phyloP scores from a whole-genome alignment of 1,140 invertebrate genomes.

The Ceratosolen fusciceps region DNA sequence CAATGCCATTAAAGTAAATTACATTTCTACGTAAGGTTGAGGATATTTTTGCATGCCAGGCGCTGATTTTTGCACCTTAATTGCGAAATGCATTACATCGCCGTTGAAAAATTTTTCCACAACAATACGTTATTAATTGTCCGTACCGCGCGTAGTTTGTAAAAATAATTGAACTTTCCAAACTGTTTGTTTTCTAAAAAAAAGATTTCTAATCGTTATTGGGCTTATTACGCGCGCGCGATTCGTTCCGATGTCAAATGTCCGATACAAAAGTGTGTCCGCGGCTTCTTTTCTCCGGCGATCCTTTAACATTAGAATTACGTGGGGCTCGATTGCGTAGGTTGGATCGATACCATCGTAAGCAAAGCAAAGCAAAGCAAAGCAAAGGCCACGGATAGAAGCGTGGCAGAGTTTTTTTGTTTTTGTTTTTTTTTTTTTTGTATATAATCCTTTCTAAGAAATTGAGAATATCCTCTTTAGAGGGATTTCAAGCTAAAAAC shows the following conservation, averaged over 20 bases:
- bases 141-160: no score
- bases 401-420: no score
- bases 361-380: no score
- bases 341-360: no score
- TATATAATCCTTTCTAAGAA: background rate
- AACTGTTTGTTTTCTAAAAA: constrained; percentile 9
- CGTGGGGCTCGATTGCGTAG: no score
- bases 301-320: no score
- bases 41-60: background rate
- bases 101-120: background rate
- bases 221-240: no score
- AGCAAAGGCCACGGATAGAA: no score
- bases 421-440: no score
- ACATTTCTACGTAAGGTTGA: background rate
- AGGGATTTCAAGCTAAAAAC: background rate
- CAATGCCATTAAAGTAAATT: constrained; percentile 8
- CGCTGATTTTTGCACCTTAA: background rate
- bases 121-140: background rate
- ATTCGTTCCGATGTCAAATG: no score
- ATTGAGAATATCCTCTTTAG: background rate
- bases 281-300: background rate
- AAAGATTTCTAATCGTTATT: background rate
- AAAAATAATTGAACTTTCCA: background rate
- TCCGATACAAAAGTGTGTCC: constrained; percentile 5
- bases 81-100: background rate